These are phyloP conservation scores for Pocillopora damicornis DNA, from an alignment of 64 coral and sea anemone species.

Conservation along the genomic window DNA sequence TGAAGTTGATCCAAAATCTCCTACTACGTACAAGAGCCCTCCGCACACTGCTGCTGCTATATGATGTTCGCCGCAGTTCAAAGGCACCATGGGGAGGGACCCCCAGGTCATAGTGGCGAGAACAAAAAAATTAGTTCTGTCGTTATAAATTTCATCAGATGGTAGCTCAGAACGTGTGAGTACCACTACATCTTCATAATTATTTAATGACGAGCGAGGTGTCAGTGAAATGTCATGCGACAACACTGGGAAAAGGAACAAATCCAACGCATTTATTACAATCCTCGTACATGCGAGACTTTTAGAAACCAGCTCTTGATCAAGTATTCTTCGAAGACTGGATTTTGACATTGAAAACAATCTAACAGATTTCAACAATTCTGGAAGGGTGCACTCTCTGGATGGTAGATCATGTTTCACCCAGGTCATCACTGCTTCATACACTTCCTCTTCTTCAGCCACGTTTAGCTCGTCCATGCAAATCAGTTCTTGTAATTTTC, in stretches of 20 bases:
- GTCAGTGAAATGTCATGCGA: background rate
- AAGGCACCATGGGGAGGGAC: background rate
- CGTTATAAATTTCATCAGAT: too few species aligned
- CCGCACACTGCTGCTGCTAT: constrained; percentile 28
- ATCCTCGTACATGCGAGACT: background rate
- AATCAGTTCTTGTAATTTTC: constrained; percentile 19
- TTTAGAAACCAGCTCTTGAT: constrained; percentile 1
- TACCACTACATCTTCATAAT: background rate
- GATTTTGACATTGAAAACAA: constrained; percentile 64
- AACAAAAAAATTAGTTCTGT: background rate
- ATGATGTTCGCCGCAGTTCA: background rate
- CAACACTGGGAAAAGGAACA: background rate
- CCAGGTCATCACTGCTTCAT: constrained; percentile 37
- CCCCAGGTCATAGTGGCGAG: background rate
- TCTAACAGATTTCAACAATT: constrained; percentile 31
- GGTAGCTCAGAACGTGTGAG: background rate
- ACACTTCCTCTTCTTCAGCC: constrained; percentile 48
- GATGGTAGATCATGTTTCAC: constrained; percentile 42
- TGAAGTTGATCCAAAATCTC: background rate
- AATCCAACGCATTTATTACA: background rate
- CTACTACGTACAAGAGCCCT: constrained; percentile 6
- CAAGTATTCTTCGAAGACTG: background rate
- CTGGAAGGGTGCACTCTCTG: constrained; percentile 23
- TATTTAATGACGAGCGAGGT: background rate
- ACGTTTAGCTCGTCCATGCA: constrained; percentile 43